Evolutionary conservation across 30 jellyfish, hydroid and myxozoan genomes (phyloP), one percentile per base, ranked within the genome.

Genomic region (Pelagia noctiluca): DNA sequence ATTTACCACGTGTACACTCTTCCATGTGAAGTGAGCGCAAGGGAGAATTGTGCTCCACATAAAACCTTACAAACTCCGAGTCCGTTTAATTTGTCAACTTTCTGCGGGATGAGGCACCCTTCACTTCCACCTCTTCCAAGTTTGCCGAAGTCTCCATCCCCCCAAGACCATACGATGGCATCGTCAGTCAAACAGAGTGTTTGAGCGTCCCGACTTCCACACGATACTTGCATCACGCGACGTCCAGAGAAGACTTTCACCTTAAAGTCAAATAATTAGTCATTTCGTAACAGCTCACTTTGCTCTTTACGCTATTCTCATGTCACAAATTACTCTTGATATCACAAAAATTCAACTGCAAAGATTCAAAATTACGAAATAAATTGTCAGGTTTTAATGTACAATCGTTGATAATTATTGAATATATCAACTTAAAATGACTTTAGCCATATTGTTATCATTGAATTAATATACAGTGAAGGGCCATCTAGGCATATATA

Each of bases 41-140:
- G 76, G 21, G 96, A 78, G 65, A 93, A 93, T 76, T 93, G 98
- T n/a, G 97, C 97, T 10, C 98, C 98, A 69, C 98, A 93, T 23
- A 87, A 90, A 19, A 87, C 83, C 64, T 83, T 87, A 54, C 96
- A 81, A 37, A 93, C 96, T 30, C 85, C 78, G 22, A 75, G 61
- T 8, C 88, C 96, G 13, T 30, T 38, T 10, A 93, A 73, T 54
- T 78, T 50, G 0, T 74, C 96, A 38, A 93, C 73, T 29, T 49
- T 42, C 32, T 50, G 84, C 24, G 98, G 98, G 19, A 80, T 24
- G 29, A 81, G 57, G 37, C 97, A 93, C 4, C 97, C 96, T 64
- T 87, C 97, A 61, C 97, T 87, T 36, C 98, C 98, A 82, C 98
- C 98, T 25, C 97, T 63, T 33, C 98, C 98, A 16, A 93, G 89